Base-by-base conservation (phyloP, 2,888 invertebrate species). In the Stenodema calcarata region DNA sequence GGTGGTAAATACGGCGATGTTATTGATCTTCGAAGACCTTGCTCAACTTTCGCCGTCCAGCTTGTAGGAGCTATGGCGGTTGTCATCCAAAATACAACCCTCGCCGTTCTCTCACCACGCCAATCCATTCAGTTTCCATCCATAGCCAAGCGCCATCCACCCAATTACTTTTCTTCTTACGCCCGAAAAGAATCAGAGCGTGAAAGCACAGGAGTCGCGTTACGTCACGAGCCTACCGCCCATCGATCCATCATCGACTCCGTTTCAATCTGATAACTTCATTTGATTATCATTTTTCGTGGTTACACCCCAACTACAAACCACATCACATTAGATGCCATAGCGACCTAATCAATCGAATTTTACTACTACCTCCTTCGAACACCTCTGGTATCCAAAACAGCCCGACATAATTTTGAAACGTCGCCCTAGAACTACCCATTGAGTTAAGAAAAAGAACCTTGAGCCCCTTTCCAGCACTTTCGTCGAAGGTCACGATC, bases 151-250 rank as follows among this genome's bases (percentile, higher is more conserved):
- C 62, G 62, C 23, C 62, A 23, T 3, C 62, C 23, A 35, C 35
- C 16, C 73, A 73, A 73, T 73, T 73, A 73, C 73, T 73, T 73
- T 73, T 73, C 18, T 16, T 35, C 73, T 73, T 73, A 30, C 62
- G 62, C 41, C 18, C 73, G 16, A 18, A 73, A 16, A 73, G 73
- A 73, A 73, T 18, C 73, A 73, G 73, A 73, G 73, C 73, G 73
- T 73, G 73, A 73, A 30, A 73, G 62, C 62, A 18, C 62, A 62
- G 27, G 23, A 23, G 62, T 62, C 27, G 62, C 0, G 23, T 62
- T 62, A 23, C 62, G 23, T 62, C 62, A 27, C 16, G 0, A 14
- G 6, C 50, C 50, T n/a, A 11, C 62, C 2, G 62, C 62, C 62
- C 18, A 62, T 62, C 62, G 23, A 23, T 7, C 11, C 62, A 62